Evolutionary conservation across 1,140 invertebrate genomes (phyloP).

Genomic region (Macrobrachium rosenbergii): DNA sequence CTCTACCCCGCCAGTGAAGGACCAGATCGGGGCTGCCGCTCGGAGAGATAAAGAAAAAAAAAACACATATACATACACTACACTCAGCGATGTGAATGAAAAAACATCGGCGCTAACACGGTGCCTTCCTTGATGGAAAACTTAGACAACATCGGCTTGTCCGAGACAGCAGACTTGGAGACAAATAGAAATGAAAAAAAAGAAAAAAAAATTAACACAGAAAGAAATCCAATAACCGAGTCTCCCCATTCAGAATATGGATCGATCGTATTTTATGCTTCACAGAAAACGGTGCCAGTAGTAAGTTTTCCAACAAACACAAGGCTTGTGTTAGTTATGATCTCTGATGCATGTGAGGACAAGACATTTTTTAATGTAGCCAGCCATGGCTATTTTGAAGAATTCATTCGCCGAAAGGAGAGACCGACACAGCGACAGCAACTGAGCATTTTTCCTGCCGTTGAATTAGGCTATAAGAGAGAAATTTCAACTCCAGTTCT

Average conservation of each 20-base stretch:
- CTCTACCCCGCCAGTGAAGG: neutral
- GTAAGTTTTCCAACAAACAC: neutral
- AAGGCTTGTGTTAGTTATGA: neutral
- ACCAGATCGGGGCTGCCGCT: no score
- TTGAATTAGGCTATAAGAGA: no score
- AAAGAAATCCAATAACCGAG: neutral
- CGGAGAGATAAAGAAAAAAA: neutral
- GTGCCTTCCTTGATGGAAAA: neutral
- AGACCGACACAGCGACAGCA: no score
- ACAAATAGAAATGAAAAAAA: neutral
- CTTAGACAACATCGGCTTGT: neutral
- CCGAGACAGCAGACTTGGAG: neutral
- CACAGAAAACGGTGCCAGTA: conserved; percentile 11
- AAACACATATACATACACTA: neutral
- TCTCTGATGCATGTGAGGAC: neutral
- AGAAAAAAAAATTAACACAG: neutral
- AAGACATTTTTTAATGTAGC: no score
- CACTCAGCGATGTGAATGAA: neutral
- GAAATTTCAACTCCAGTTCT: no score
- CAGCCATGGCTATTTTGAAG: no score
- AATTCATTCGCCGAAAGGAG: neutral
- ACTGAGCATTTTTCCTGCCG: no score
- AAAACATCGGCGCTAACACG: neutral
- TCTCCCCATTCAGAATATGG: conserved; percentile 4
- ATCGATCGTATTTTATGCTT: neutral